Evolutionary conservation across 2,888 invertebrate genomes (phyloP), one percentile per base, ranked within the genome.

Genomic region (Ommatoiulus sabulosus): DNA sequence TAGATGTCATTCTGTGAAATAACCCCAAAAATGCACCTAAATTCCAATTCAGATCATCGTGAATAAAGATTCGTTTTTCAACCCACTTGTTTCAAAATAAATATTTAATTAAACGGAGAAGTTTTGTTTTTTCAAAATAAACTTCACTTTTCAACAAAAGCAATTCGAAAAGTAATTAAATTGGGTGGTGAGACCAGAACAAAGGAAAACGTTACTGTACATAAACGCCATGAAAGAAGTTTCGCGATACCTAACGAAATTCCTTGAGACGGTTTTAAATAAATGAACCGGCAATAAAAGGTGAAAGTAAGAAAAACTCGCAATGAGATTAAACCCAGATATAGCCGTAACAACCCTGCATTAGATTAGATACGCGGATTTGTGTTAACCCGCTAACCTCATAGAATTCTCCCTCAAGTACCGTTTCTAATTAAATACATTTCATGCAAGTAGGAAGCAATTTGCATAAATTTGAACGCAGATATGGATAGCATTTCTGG

Each of bases 81-180:
- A 80, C 80, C 35, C 35, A 35, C 24, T 35, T 35, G 24, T 80
- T 35, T 35, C 80, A 35, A 80, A 80, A 80, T 35, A 80, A 80
- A 80, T 80, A 80, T 80, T 80, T 80, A 24, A 80, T 80, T 80
- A 80, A 80, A 80, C 35, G 7, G 10, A 80, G 80, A 10, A 80
- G 80, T 8, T 7, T 35, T 35, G 35, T 35, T 35, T 35, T 35
- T 24, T 72, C 15, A 35, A 35, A 80, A 80, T 35, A 80, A 80
- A 80, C 80, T 80, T 35, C 24, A 80, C 80, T 80, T 80, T 80
- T 80, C 80, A 80, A 80, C 80, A 80, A 80, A 80, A 80, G 15
- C 80, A 15, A 24, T 35, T 80, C 3, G 12, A 35, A 80, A 80
- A 80, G 35, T 80, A 80, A 80, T 80, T 80, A 80, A 80, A 80